Conservation (phyloP, 2,888 invertebrate genomes). For the Pyrrhosoma nymphula region DNA sequence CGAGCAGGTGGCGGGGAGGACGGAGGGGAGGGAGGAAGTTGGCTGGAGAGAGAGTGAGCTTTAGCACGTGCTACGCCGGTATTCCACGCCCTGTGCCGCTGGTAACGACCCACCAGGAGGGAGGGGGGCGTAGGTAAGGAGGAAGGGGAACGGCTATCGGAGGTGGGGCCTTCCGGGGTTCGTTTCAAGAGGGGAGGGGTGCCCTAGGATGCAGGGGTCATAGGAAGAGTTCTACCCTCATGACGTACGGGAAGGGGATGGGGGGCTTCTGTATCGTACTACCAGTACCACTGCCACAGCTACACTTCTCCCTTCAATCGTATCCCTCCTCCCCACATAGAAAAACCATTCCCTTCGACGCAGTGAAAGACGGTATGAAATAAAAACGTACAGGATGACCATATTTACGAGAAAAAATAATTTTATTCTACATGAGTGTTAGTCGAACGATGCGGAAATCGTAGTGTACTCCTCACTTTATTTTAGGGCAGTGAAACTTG, state of each 20-base stretch:
- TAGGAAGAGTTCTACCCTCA: neutral
- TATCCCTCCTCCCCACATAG: too few species aligned
- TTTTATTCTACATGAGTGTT: too few species aligned
- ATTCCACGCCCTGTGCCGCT: constrained; percentile 61
- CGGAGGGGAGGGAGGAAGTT: constrained; percentile 19
- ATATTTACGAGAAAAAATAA: too few species aligned
- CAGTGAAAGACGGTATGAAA: neutral
- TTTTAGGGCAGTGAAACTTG: too few species aligned
- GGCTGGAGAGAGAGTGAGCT: neutral
- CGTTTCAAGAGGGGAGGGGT: neutral
- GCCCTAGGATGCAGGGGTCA: neutral
- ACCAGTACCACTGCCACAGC: neutral
- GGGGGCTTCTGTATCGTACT: neutral
- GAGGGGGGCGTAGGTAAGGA: neutral
- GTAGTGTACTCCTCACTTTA: too few species aligned
- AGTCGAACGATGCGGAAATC: too few species aligned
- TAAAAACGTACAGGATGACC: neutral
- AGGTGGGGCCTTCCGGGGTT: constrained; percentile 11
- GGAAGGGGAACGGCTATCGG: neutral
- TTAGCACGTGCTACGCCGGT: constrained; percentile 60
- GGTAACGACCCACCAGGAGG: constrained; percentile 33
- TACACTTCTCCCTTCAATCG: neutral
- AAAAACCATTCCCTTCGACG: neutral
- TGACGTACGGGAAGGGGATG: neutral
- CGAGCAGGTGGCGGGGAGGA: neutral